A percentile compares a stretch with the other conserved stretches of the same genome.
These are phyloP conservation scores for Lamproptera curius DNA, from an alignment of 2,888 invertebrate genomes.

Conservation along the genomic window DNA sequence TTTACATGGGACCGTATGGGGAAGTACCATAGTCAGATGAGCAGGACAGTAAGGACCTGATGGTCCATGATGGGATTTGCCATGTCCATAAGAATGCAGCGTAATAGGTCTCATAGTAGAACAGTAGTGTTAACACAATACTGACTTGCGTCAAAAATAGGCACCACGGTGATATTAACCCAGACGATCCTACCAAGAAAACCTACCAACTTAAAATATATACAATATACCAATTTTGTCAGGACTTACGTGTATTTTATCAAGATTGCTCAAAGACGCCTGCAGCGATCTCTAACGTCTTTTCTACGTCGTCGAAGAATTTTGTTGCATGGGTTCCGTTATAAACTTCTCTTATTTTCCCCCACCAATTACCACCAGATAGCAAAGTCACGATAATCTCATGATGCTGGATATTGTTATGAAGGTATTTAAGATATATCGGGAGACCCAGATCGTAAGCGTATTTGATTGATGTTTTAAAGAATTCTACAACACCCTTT, in stretches of 20 bases:
- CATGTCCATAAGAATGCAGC: too few relatives aligned
- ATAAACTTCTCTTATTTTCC: slow-evolving; percentile 43
- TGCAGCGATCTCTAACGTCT: slow-evolving; percentile 51
- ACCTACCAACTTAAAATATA: too few relatives aligned
- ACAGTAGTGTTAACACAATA: too few relatives aligned
- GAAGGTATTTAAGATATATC: slow-evolving; percentile 59
- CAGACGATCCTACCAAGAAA: too few relatives aligned
- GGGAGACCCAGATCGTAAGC: slow-evolving; percentile 58
- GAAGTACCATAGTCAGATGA: too few relatives aligned
- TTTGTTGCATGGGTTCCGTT: slow-evolving; percentile 43
- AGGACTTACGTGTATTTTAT: slow-evolving; percentile 60
- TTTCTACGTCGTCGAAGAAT: slow-evolving; percentile 54
- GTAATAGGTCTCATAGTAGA: too few relatives aligned
- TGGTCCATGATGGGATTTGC: too few relatives aligned
- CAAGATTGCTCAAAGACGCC: slow-evolving; percentile 57
- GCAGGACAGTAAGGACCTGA: too few relatives aligned
- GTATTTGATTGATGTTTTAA: slow-evolving; percentile 49
- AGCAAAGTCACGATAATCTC: slow-evolving; percentile 53
- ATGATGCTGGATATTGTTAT: slow-evolving; percentile 54
- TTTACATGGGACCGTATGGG: too few relatives aligned
- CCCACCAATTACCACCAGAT: slow-evolving; percentile 65
- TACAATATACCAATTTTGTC: too few relatives aligned
- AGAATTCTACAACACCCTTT: slow-evolving; percentile 37
- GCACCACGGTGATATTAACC: too few relatives aligned
- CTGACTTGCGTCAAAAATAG: too few relatives aligned